A percentile compares a stretch with the other conserved stretches of the same genome.
These are phyloP conservation scores for Mohoua ochrocephala DNA, from an alignment of 2,113 vertebrate genomes.

Conservation along the genomic window DNA sequence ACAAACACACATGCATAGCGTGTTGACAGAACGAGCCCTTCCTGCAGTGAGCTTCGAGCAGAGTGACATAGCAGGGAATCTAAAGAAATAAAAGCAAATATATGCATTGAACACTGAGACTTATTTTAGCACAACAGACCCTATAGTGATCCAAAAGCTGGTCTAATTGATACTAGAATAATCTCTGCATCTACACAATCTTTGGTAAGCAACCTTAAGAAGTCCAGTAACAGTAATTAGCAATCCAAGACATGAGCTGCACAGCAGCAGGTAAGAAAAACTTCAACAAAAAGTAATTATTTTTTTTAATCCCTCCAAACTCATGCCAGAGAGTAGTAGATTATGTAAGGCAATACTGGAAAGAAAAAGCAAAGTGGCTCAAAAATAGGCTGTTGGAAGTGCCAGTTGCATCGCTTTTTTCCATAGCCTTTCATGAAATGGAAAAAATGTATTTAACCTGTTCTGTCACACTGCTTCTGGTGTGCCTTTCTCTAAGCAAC, in stretches of 20 bases:
- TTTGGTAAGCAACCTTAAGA: neutral
- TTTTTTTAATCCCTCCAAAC: neutral
- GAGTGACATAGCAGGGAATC: neutral
- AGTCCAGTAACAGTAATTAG: neutral
- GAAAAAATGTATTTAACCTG: neutral
- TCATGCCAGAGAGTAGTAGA: neutral
- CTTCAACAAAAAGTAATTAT: neutral
- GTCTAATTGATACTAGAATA: neutral
- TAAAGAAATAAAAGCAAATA: neutral
- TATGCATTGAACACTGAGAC: neutral
- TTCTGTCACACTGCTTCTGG: neutral
- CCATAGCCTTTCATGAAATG: neutral
- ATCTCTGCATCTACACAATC: neutral
- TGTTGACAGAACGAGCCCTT: neutral
- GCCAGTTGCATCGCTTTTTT: neutral
- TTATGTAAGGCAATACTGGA: neutral
- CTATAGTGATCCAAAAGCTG: neutral
- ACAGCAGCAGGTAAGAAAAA: neutral
- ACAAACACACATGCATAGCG: rapidly evolving
- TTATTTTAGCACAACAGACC: neutral
- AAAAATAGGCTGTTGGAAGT: neutral
- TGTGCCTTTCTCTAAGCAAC: neutral
- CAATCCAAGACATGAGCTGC: neutral
- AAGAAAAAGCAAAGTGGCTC: neutral
- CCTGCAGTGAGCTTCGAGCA: neutral